Evolutionary conservation across 2,113 vertebrate genomes (phyloP), one percentile per base, ranked within the genome.

Genomic region (Serinus canaria): DNA sequence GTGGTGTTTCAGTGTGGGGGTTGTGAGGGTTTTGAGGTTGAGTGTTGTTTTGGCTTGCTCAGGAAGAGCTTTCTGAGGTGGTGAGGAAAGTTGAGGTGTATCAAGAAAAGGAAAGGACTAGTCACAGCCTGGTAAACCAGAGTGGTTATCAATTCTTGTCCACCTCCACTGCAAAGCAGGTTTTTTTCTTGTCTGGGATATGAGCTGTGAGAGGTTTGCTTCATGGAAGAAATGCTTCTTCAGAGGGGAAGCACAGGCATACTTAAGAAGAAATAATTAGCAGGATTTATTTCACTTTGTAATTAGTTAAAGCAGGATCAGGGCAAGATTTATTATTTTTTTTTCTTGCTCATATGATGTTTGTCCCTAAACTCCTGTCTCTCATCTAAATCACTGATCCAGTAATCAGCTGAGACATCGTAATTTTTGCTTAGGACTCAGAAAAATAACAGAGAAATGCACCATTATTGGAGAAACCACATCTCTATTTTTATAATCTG

Each of bases 401-500:
- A 27, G 9, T 55, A 44, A 53, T 62, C 47, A 56, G 41, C 10
- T 82, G 77, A 82, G 81, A 56, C 19, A 5, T 12, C 55, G 59
- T 75, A 0, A 73, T 72, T 96, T 97, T 62, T 95, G 67, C 78
- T 77, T 76, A 77, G 63, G 39, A 70, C 63, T 93, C 59, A 62
- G 47, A 73, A 60, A 88, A 94, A 67, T 27, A 46, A 35, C 3
- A 1, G 66, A 77, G 79, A 94, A 93, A 89, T 17, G 11, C 75
- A 67, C 17, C n/a, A 74, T 91, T 88, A 70, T 11, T 85, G 60
- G 90, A 88, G 82, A 93, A 97, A 91, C 87, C 59, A 2, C 87
- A 72, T 78, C 20, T 92, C 75, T 94, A 50, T 95, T 95, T 97
- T 90, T 95, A n/a, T 31, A 47, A 44, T 8, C 43, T 91, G 77